These are phyloP conservation scores for Nibea coibor DNA, from an alignment of 2,113 vertebrate species.

Conservation along the genomic window DNA sequence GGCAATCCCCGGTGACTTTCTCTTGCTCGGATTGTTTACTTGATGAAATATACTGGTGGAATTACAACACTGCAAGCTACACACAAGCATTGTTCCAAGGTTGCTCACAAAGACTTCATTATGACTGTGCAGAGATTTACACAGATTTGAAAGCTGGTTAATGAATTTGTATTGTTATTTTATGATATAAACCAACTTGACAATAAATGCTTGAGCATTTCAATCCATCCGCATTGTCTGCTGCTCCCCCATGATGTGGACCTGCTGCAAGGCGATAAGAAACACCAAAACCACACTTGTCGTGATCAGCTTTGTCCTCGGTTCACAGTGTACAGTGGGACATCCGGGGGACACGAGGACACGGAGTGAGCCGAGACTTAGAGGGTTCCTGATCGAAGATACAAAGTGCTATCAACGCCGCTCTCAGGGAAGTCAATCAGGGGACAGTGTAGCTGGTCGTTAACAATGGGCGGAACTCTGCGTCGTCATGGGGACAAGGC, in stretches of 20 bases:
- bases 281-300: conserved; percentile 19
- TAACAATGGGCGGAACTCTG: conserved; percentile 37
- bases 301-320: conserved; percentile 40
- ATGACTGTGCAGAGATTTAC: conserved; percentile 42
- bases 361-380: not conserved
- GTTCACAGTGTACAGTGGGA: conserved; percentile 23
- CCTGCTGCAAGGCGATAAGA: conserved; percentile 72
- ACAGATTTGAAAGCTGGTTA: conserved; percentile 40
- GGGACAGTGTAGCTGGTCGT: conserved; percentile 62
- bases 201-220: conserved; percentile 30
- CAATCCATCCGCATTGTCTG: conserved; percentile 58
- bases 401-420: not conserved
- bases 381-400: conserved; percentile 27
- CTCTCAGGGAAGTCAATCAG: conserved; percentile 57
- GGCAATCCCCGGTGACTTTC: conserved; percentile 5
- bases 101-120: conserved; percentile 62
- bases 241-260: conserved; percentile 21
- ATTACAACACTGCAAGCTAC: conserved; percentile 34
- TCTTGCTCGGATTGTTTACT: conserved; percentile 27
- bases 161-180: conserved; percentile 60
- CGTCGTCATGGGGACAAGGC: conserved; percentile 49
- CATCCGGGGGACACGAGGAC: conserved; percentile 27
- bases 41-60: conserved; percentile 37
- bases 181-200: conserved; percentile 40
- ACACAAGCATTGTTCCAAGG: conserved; percentile 53